Percentiles rank a stretch among this genome's conserved stretches.
These are phyloP conservation scores for Galagoides demidoff DNA, from an alignment of 2,797 vertebrate genomes.

Conservation along the genomic window DNA sequence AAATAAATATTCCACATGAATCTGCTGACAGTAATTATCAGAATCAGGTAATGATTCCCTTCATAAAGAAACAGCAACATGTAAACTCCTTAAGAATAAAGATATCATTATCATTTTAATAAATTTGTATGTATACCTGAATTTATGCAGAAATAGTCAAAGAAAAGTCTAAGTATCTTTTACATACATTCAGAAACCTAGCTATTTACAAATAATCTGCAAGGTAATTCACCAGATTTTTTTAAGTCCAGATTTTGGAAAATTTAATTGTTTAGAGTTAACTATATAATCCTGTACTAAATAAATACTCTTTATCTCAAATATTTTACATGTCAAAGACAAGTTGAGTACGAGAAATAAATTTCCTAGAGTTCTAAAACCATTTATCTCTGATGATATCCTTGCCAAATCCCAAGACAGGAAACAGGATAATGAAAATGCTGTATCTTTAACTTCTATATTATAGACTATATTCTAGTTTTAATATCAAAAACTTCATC, in stretches of 20 bases:
- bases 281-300: neutral
- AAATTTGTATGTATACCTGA: neutral
- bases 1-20: neutral
- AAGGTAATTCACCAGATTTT: neutral
- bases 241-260: neutral
- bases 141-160: constrained; percentile 16
- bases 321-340: neutral
- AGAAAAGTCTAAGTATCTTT: constrained; percentile 6
- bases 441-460: neutral
- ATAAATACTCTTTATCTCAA: neutral
- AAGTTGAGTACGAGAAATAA: neutral
- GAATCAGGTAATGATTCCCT: neutral
- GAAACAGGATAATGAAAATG: neutral
- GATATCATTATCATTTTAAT: neutral
- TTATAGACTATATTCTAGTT: neutral
- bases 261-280: constrained; percentile 13
- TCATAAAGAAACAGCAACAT: neutral
- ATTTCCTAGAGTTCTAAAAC: neutral
- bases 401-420: neutral
- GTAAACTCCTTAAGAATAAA: neutral
- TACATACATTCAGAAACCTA: constrained; percentile 7
- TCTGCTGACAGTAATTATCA: neutral
- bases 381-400: neutral
- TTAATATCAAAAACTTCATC: neutral
- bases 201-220: constrained; percentile 52